These are phyloP conservation scores for Allenopithecus nigroviridis DNA, from an alignment of 2,797 vertebrate species.

Conservation along the genomic window DNA sequence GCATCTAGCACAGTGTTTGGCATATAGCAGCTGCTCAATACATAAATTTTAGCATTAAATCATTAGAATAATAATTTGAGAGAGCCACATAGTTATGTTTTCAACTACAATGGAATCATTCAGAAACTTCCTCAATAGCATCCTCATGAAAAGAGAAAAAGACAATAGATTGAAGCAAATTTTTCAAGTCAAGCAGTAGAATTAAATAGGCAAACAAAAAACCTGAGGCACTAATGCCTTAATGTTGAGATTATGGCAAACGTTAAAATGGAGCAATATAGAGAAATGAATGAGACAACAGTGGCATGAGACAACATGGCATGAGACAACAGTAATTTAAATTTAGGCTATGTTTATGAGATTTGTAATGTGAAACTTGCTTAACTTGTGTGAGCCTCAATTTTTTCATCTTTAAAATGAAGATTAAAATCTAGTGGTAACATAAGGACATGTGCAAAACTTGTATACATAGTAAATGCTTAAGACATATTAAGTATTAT, in stretches of 20 bases:
- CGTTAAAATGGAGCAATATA: background rate
- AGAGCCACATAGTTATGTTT: background rate
- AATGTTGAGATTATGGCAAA: background rate
- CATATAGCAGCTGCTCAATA: background rate
- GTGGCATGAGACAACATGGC: background rate
- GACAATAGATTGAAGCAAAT: background rate
- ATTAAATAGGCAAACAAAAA: background rate
- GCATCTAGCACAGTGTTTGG: background rate
- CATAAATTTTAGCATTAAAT: background rate
- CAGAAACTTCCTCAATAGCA: background rate
- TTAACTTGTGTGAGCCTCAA: background rate
- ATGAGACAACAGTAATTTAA: background rate
- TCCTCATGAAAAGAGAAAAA: background rate
- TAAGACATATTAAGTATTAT: background rate
- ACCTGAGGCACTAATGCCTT: background rate
- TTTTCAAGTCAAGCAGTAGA: background rate
- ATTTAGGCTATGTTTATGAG: background rate
- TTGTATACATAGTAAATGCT: background rate
- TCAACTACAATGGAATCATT: background rate
- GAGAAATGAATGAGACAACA: background rate
- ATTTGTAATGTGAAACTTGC: background rate
- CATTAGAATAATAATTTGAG: background rate
- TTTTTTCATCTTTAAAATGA: constrained; percentile 1
- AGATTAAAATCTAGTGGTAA: background rate
- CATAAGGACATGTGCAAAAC: background rate